Evolutionary conservation across 2,888 invertebrate genomes (phyloP), one percentile per base, ranked within the genome.

Genomic region (Dexiosoma caninum): DNA sequence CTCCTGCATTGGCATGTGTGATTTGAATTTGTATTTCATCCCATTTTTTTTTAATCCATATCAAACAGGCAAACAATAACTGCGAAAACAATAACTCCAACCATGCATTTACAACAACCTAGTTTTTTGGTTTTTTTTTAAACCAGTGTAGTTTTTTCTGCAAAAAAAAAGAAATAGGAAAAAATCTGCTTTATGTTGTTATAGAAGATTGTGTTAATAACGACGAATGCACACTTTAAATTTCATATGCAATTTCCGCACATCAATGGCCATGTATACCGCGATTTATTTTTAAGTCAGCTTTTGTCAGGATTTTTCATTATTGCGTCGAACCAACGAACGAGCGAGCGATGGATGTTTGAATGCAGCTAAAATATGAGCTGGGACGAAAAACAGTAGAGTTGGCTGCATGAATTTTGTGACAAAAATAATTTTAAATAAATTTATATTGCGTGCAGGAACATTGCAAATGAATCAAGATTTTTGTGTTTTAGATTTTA

Each of bases 191-290:
- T 67, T 51, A 49, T 67, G 40, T 51, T 32, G 66, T 59, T 59
- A 42, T 60, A 75, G 32, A 60, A 67, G 67, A 75, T 75, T 71
- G 64, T 74, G 81, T 81, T 74, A 72, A 81, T 69, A 69, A 69
- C 69, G 69, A 77, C 72, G 81, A 77, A 59, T 77, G 70, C 53
- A 77, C 62, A 72, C 69, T 77, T 72, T 72, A 67, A 67, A 69
- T 81, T 81, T 67, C 76, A 71, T 77, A 80, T 69, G 69, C 69
- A 77, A 77, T 81, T 74, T 81, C 74, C 72, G 49, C 80, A 67
- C 77, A 81, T 77, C 81, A 81, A 77, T 81, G 67, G 55, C 76
- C 81, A 67, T 75, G 80, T 70, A 71, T 75, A 71, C 49, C 71
- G 67, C 67, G 76, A 81, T 77, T 72, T 77, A 76, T 72, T 77